Evolutionary conservation across 2,797 vertebrate species (phyloP), one percentile per base, ranked within the genome.

Genomic region (Tragelaphus eurycerus): DNA sequence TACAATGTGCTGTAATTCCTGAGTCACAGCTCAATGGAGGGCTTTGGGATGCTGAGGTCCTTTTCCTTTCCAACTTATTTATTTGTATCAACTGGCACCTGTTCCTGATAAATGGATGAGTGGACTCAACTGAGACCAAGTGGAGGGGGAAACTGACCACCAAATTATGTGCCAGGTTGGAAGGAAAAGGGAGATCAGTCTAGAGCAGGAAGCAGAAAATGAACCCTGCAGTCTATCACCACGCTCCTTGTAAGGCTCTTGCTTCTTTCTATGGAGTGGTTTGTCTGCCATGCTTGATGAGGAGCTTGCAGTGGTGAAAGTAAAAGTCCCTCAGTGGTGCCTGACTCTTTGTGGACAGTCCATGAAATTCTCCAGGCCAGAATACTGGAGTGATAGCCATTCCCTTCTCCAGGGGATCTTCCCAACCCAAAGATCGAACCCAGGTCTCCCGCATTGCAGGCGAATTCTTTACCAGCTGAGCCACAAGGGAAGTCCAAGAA

Each of bases 1-100:
- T 98, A 98, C 98, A 98, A 98, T 98, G 97, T 96, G 90, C 97
- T 97, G 76, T 97, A 97, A 98, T 98, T 98, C 98, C 95, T 82
- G 85, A 97, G 98, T 98, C 98, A 98, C 96, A 98, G 97, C 98
- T 98, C 98, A 81, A 86, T 96, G 83, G 91, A 97, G 88, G 48
- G 76, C 95, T 97, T 97, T 86, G 59, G 97, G 97, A 98, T 95
- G 86, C 95, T 76, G 96, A 98, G 97, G 93, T 96, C 79, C 46
- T 83, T 96, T 97, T 97, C 82, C 57, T 93, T 90, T 38, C 54
- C 29, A 86, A 31, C 16, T 55, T 86, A 57, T 79, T 62, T 81
- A 86, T 78, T 82, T 95, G 57, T 95, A 92, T 98, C 97, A 97
- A 93, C 97, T 98, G 96, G 86, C 93, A 97, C 76, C 59, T 85